Conservation (phyloP, 2,888 invertebrate genomes). For the Gryllus longicercus region DNA sequence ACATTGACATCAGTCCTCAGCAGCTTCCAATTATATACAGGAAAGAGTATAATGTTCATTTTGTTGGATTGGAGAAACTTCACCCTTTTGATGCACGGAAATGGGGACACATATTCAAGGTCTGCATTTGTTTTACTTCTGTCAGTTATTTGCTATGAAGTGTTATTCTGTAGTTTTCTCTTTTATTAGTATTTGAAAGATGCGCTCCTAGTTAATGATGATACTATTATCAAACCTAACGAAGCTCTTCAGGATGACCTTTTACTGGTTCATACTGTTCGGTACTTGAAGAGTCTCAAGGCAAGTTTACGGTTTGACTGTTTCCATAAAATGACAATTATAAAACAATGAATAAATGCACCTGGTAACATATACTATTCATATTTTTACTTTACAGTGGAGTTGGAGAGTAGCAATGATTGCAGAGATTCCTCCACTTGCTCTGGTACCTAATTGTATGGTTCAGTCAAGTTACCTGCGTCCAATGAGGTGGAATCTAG, state of each 20-base stretch:
- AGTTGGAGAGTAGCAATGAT: slow-evolving; percentile 75
- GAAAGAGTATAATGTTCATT: slow-evolving; percentile 73
- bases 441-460: slow-evolving; percentile 70
- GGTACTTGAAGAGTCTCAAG: slow-evolving; percentile 71
- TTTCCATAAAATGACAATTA: too few relatives aligned
- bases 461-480: slow-evolving; percentile 72
- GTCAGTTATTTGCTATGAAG: background rate
- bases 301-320: slow-evolving; percentile 46
- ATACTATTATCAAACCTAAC: slow-evolving; percentile 62
- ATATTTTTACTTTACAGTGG: slow-evolving; percentile 55
- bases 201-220: slow-evolving; percentile 58
- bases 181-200: slow-evolving; percentile 46
- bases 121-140: slow-evolving; percentile 42
- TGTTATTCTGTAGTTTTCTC: background rate
- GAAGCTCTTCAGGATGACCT: slow-evolving; percentile 72
- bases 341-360: too few relatives aligned
- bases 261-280: slow-evolving; percentile 68
- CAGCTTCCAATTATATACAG: slow-evolving; percentile 80
- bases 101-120: slow-evolving; percentile 74
- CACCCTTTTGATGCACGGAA: slow-evolving; percentile 88
- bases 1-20: slow-evolving; percentile 39
- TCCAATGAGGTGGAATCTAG: slow-evolving; percentile 63
- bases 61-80: slow-evolving; percentile 75
- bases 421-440: slow-evolving; percentile 71
- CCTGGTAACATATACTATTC: background rate